Base-by-base conservation (phyloP, 2,888 invertebrate genomes). In the Perdita meconis region DNA sequence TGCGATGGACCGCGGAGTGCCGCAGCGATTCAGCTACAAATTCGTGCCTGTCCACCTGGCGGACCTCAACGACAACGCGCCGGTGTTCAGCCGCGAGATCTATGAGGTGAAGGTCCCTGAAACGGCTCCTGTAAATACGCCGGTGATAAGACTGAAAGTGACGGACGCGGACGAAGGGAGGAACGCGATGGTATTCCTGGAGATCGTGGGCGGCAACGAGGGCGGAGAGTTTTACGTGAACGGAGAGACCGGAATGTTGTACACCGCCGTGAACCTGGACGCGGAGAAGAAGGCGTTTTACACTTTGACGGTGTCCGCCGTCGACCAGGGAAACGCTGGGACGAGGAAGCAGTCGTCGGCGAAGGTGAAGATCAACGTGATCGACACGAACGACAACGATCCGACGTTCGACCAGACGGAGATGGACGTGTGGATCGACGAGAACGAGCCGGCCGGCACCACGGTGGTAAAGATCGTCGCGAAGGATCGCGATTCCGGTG, bases 371-470 rank as follows among this genome's bases (percentile, higher is more conserved):
- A 95, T 99, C 61, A 95, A 96, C 88, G 95, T 99, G 2, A 93
- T 96, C 65, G 98, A 98, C 93, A 96, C 97, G 65, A 99, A 99
- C 92, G 98, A 99, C 92, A 98, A 98, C 92, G 96, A 97, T 88
- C 98, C 98, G 0, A 94, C 96, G 61, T 98, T 98, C 91, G 96
- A 97, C 84, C 94, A 94, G 72, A 92, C 94, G 3, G 95, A 95
- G 86, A 93, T 95, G 90, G 94, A 95, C 13, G 96, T 98, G 5
- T 94, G 93, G 88, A 94, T 98, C 44, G 95, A 96, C 84, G 99
- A 99, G 92, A 98, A 98, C 92, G 96, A 97, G 88, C 95, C 97
- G 0, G 95, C 96, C 6, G 98, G 98, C 1, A 96, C 96, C 1
- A 95, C 96, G 10, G 97, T 99, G 0, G 95, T 96, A 12, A 96